Base-by-base conservation (phyloP, 2,113 vertebrate genomes). In the Xenotilapia caudafasciata region DNA sequence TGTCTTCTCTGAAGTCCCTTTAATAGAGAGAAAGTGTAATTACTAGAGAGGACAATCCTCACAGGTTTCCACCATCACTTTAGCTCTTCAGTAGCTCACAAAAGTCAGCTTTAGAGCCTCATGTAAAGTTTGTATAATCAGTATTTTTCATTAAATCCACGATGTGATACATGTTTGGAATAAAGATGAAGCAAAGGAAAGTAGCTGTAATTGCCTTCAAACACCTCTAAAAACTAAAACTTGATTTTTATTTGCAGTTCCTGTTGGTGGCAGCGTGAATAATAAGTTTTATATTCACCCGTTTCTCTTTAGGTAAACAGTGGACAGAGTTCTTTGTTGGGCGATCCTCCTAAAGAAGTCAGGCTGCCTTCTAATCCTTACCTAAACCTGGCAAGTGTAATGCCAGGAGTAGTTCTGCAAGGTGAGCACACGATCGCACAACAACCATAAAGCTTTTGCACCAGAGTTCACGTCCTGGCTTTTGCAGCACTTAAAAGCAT, bases 291-390 rank as follows among this genome's bases (percentile, higher is more conserved):
- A 4, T 79, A 53, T 77, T 5, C 73, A 1, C 55, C 7, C 75
- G 14, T 89, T 28, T 86, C 87, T 91, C 60, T 26, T 9, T 68
- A 99, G 98, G 91, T 91, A 31, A 90, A 92, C 86, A 96, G 96
- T 82, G 97, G 95, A 83, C 98, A 99, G 93, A 97, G 97, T 33
- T 99, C 98, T 8, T 96, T 99, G 38, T 92, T 99, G 85, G 99
- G 99, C 58, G 98, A 99, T 6, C 98, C 99, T 33, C 99, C 99
- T 1, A 98, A 97, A 94, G 99, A 99, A 92, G 97, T 99, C 17
- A 96, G 97, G 23, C 97, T 99, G 12, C 98, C 98, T 80, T 99
- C 97, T 73, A 99, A 99, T 92, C 98, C 99, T 2, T 99, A 99
- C 92, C 94, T 99, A 94, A 99, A 99, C 92, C 84, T 99, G 96